Evolutionary conservation across 2,113 vertebrate genomes (phyloP).

Genomic region (Myocastor coypus): DNA sequence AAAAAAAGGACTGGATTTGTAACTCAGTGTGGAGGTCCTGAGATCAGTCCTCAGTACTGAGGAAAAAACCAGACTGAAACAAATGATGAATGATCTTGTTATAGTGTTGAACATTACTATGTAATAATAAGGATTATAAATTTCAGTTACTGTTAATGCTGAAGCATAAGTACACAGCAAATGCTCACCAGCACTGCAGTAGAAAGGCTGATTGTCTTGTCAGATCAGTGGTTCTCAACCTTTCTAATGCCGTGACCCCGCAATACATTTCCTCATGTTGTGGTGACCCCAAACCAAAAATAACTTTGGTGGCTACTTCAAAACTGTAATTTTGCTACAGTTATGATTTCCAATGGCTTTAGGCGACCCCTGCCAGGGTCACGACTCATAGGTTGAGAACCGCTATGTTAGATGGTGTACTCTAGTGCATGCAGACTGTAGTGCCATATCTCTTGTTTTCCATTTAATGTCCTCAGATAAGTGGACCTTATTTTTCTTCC

Average conservation of each 20-base stretch:
- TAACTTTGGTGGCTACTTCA: too few relatives aligned
- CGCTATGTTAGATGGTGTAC: not conserved
- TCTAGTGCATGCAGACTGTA: not conserved
- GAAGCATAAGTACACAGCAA: not conserved
- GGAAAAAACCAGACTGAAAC: not conserved
- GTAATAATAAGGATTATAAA: constrained; percentile 20
- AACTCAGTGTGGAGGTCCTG: not conserved
- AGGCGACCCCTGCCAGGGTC: too few relatives aligned
- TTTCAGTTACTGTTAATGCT: not conserved
- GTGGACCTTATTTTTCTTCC: not conserved
- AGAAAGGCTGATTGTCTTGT: not conserved
- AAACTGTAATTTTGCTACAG: too few relatives aligned
- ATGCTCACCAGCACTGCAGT: not conserved
- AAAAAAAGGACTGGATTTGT: not conserved
- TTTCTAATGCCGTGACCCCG: too few relatives aligned
- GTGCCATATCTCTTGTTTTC: not conserved
- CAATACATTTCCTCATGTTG: too few relatives aligned
- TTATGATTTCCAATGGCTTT: too few relatives aligned
- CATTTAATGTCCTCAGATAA: not conserved
- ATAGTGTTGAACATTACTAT: constrained; percentile 25
- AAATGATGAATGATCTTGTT: not conserved
- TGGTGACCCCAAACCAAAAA: too few relatives aligned
- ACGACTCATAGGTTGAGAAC: too few relatives aligned
- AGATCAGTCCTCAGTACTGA: not conserved
- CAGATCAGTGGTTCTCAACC: too few relatives aligned